Conservation (phyloP, 2,113 vertebrate genomes). For the Chascanopsetta lugubris region DNA sequence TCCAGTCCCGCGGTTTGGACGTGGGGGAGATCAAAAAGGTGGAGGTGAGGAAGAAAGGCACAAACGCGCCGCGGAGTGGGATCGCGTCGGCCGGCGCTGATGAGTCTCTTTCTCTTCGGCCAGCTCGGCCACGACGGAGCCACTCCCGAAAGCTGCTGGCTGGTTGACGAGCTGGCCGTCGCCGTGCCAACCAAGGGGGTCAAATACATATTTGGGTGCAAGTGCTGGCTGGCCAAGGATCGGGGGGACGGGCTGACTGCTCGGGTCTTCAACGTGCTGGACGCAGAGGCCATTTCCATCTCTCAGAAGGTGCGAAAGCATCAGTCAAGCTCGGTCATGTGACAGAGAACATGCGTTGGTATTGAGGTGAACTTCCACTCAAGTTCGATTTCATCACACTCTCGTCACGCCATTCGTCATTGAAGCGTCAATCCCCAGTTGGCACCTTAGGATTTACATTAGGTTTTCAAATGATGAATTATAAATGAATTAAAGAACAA, state of each 20-base stretch:
- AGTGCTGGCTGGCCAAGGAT: conserved; percentile 98
- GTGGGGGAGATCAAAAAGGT: conserved; percentile 93
- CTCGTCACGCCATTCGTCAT: neutral
- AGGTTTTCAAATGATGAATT: too few relatives aligned
- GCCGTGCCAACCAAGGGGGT: conserved; percentile 91
- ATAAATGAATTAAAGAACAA: too few relatives aligned
- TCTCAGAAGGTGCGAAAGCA: conserved; percentile 84
- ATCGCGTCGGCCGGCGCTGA: conserved; percentile 33
- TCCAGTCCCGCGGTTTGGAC: conserved; percentile 86
- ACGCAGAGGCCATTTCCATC: conserved; percentile 87
- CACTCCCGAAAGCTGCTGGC: conserved; percentile 96
- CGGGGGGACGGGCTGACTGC: conserved; percentile 92
- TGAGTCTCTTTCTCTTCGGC: conserved; percentile 29
- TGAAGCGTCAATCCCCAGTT: too few relatives aligned
- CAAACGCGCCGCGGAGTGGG: conserved; percentile 16
- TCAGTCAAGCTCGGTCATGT: neutral
- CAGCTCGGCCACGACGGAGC: conserved; percentile 95
- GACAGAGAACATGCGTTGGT: neutral
- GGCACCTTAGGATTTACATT: too few relatives aligned
- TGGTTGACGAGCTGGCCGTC: conserved; percentile 90
- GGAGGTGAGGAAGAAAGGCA: conserved; percentile 82
- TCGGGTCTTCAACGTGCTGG: conserved; percentile 89
- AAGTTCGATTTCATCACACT: too few relatives aligned
- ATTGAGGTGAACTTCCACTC: neutral
- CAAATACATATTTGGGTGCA: conserved; percentile 90